A percentile compares a stretch with the other conserved stretches of the same genome.
phyloP scores from a whole-genome alignment of 2,113 vertebrate genomes.

The Jaculus jaculus region DNA sequence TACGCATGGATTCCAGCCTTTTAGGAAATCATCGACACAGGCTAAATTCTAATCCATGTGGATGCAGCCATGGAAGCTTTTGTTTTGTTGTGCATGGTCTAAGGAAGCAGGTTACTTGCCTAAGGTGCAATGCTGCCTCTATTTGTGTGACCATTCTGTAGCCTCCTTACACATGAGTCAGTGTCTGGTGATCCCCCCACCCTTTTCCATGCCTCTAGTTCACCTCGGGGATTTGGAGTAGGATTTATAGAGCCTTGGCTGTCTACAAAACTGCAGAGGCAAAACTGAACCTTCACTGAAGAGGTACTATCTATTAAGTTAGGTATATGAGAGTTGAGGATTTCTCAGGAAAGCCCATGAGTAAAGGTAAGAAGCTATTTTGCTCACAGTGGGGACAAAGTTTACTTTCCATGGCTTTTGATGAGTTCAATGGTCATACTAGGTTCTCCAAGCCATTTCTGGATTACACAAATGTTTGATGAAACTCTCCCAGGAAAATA shows the following conservation, averaged over 20 bases:
- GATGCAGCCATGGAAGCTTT: background rate
- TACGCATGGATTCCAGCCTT: slow-evolving; percentile 4
- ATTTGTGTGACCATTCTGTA: background rate
- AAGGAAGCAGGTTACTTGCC: background rate
- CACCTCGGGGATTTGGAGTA: background rate
- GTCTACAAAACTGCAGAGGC: background rate
- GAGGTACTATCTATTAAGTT: slow-evolving; percentile 39
- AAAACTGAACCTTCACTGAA: slow-evolving; percentile 23
- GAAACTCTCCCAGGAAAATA: slow-evolving; percentile 51
- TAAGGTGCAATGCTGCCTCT: background rate
- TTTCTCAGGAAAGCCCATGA: slow-evolving; percentile 16
- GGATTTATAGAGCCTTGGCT: slow-evolving; percentile 2
- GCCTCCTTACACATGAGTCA: background rate
- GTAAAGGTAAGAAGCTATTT: slow-evolving; percentile 17
- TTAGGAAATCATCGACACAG: background rate
- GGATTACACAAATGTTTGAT: slow-evolving; percentile 86
- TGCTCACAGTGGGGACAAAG: slow-evolving; percentile 39
- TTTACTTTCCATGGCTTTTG: slow-evolving; percentile 53
- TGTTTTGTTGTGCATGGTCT: background rate
- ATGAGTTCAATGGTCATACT: slow-evolving; percentile 51
- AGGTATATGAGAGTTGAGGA: slow-evolving; percentile 43
- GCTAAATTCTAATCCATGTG: background rate
- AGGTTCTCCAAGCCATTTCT: slow-evolving; percentile 75
- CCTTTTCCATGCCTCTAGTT: background rate
- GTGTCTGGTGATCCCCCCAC: background rate